Base-by-base conservation (phyloP, 2,888 invertebrate genomes). In the Myathropa florea region DNA sequence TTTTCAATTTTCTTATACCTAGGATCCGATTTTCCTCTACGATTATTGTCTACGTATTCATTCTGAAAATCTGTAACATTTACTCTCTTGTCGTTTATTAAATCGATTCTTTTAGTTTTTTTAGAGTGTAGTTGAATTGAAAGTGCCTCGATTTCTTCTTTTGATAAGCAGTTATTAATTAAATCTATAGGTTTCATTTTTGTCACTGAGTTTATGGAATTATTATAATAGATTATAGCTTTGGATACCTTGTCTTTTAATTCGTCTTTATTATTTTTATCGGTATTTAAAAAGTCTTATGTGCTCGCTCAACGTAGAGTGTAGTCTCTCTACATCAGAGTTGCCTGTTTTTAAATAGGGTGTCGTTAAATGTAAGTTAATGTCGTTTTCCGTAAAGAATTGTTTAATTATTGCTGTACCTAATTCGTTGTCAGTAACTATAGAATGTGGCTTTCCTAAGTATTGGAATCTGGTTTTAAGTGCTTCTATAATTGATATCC, bases 171-270 rank as follows among this genome's bases (percentile, higher is more conserved):
- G 12, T 21, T 23, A 57, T 57, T 57, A 57, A 57, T 23, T 21
- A 57, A 23, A 12, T 57, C 57, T 18, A 57, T 23, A 10, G 24
- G 57, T 57, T 57, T 57, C 1, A 10, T 23, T 57, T 57, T 57
- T 57, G 10, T 57, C 12, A 14, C 12, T 18, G 33, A 33, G 23
- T 60, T 26, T 28, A 59, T 28, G 26, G 60, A 60, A 18, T 60
- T 60, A 60, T 60, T 60, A 60, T 60, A 60, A n/a, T 60, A 28
- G 14, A 60, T 28, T 60, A 60, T 18, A 60, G 60, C 60, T 60
- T 28, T 60, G 28, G 24, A 60, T 28, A 28, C 33, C 61, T 30
- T 61, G 14, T 61, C 30, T 61, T 61, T 33, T 30, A 30, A 30
- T 30, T 30, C 30, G 30, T 30, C 30, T 30, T 30, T 30, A 33